These are phyloP conservation scores for Benthosema pterotum DNA, from an alignment of 2,797 vertebrate genomes.

Conservation along the genomic window DNA sequence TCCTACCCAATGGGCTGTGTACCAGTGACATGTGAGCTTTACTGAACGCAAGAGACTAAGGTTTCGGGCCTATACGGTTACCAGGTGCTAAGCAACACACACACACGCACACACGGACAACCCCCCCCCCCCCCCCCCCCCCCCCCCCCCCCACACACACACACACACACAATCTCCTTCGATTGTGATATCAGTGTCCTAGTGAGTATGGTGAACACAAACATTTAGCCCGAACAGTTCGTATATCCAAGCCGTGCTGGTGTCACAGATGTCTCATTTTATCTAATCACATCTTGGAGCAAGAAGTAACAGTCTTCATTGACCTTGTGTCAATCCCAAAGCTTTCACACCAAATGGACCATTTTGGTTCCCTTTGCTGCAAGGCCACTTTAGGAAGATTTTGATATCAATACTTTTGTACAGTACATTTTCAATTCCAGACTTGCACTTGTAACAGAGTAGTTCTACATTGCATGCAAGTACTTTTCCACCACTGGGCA, in stretches of 20 bases:
- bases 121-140: too few species aligned
- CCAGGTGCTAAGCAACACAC: slow-evolving; percentile 70
- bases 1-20: slow-evolving; percentile 12
- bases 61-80: slow-evolving; percentile 68
- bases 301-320: slow-evolving; percentile 12
- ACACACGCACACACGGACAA: slow-evolving; percentile 5
- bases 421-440: too few species aligned
- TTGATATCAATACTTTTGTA: too few species aligned
- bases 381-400: too few species aligned
- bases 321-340: slow-evolving; percentile 12
- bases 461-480: too few species aligned
- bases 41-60: slow-evolving; percentile 57
- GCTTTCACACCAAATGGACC: too few species aligned
- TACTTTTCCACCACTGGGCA: too few species aligned
- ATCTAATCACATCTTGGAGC: slow-evolving; percentile 8
- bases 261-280: slow-evolving; percentile 35
- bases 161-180: neutral
- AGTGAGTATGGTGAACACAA: slow-evolving; percentile 45
- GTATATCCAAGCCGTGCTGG: slow-evolving; percentile 17
- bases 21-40: slow-evolving; percentile 36
- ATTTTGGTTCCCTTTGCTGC: too few species aligned
- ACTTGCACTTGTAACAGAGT: too few species aligned
- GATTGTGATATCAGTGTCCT: slow-evolving; percentile 46
- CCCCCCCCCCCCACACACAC: too few species aligned
- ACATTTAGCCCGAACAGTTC: slow-evolving; percentile 48